Evolutionary conservation across 2,888 invertebrate species (phyloP).

Genomic region (Panorpa germanica): DNA sequence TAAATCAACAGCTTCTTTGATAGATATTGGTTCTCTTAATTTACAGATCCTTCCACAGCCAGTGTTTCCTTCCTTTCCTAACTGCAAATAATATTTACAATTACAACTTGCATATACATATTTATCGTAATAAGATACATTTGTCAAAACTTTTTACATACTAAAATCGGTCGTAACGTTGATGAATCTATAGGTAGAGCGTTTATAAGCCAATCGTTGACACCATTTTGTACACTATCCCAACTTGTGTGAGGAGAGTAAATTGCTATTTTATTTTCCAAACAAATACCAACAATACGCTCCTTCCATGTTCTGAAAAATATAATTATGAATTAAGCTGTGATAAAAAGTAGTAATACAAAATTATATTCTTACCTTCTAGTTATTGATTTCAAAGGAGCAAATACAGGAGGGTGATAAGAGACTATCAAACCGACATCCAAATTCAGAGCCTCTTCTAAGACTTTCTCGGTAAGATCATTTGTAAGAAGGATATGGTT

Average conservation of each 20-base stretch:
- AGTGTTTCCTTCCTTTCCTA: slow-evolving; percentile 9
- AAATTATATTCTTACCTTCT: slow-evolving; percentile 35
- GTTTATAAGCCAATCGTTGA: slow-evolving; percentile 81
- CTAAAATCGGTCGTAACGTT: slow-evolving; percentile 12
- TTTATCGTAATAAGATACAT: too few relatives aligned
- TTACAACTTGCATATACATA: too few relatives aligned
- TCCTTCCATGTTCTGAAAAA: slow-evolving; percentile 52
- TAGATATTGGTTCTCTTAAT: slow-evolving; percentile 27
- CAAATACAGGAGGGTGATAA: slow-evolving; percentile 93
- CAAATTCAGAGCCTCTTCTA: slow-evolving; percentile 54
- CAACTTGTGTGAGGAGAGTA: slow-evolving; percentile 89
- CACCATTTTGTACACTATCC: slow-evolving; percentile 67
- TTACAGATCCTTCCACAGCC: slow-evolving; percentile 30
- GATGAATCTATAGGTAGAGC: slow-evolving; percentile 19
- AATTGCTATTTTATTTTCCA: slow-evolving; percentile 69
- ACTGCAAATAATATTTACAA: too few relatives aligned
- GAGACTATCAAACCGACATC: slow-evolving; percentile 67
- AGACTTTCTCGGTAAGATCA: slow-evolving; percentile 77
- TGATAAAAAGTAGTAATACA: slow-evolving; percentile 7
- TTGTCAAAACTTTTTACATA: slow-evolving; percentile 8
- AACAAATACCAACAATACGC: slow-evolving; percentile 55
- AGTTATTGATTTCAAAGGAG: slow-evolving; percentile 59
- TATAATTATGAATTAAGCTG: slow-evolving; percentile 7
- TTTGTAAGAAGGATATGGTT: slow-evolving; percentile 67
- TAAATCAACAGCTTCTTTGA: slow-evolving; percentile 38